Evolutionary conservation across 2,797 vertebrate genomes (phyloP).

Genomic region (Manis pentadactyla): DNA sequence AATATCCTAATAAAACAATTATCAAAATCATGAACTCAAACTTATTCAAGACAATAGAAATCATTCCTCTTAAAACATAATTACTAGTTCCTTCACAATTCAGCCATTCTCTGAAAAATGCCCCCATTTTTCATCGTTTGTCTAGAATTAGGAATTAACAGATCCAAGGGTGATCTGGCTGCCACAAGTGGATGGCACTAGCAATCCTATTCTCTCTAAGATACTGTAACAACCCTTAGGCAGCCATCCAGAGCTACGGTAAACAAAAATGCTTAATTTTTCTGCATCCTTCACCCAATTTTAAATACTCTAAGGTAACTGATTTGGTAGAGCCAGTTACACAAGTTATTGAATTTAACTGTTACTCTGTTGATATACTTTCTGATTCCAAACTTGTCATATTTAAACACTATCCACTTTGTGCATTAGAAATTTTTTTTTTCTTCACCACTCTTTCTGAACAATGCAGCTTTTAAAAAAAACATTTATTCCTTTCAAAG

Average conservation of each 20-base stretch:
- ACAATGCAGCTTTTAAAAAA: slow-evolving; percentile 33
- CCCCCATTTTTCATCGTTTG: neutral
- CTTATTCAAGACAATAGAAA: neutral
- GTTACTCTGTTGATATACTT: neutral
- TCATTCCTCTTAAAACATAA: neutral
- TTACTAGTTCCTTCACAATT: neutral
- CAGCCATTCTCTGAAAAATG: neutral
- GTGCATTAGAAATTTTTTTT: neutral
- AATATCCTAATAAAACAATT: neutral
- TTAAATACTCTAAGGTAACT: neutral
- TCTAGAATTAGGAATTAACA: neutral
- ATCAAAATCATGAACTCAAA: neutral
- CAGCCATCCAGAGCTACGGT: neutral
- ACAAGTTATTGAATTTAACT: neutral
- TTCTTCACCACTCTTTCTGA: neutral
- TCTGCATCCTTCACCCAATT: neutral
- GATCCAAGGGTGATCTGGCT: neutral
- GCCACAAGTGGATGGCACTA: neutral
- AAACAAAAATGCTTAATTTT: neutral
- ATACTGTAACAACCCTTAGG: neutral
- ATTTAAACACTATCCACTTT: slow-evolving; percentile 4
- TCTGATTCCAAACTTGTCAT: neutral
- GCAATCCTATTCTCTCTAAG: neutral
- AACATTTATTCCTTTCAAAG: slow-evolving; percentile 1
- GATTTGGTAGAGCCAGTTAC: neutral